Conservation (phyloP, 2,113 vertebrate species). For the Cyrtonyx montezumae region DNA sequence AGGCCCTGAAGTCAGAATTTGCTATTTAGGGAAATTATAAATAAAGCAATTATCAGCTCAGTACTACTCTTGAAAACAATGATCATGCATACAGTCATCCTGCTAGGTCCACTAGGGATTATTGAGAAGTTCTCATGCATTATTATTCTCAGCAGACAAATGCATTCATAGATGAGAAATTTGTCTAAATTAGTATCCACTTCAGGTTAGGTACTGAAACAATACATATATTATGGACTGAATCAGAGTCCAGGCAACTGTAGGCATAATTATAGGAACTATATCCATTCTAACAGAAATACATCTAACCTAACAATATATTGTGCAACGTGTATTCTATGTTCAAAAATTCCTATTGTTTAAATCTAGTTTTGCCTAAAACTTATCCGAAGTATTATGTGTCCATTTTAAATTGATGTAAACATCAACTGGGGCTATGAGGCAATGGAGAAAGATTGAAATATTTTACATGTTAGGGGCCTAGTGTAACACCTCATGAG, state of each 20-base stretch:
- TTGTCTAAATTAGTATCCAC: not conserved
- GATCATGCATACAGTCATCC: not conserved
- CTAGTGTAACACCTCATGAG: not conserved
- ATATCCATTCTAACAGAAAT: not conserved
- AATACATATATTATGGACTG: not conserved
- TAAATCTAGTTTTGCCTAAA: not conserved
- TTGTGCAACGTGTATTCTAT: not conserved
- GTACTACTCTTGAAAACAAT: not conserved
- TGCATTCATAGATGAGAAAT: not conserved
- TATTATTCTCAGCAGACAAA: not conserved
- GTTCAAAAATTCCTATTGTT: not conserved
- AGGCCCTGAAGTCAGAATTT: conserved; percentile 1
- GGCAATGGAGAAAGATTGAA: not conserved
- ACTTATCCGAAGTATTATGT: not conserved
- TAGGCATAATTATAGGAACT: not conserved
- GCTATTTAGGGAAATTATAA: conserved; percentile 58
- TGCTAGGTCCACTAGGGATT: not conserved
- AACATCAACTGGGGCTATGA: not conserved
- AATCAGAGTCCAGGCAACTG: not conserved
- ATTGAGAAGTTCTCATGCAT: not conserved
- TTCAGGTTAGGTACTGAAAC: rapidly evolving
- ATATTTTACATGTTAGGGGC: not conserved
- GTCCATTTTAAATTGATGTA: not conserved
- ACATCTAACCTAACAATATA: not conserved
- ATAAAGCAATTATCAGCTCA: conserved; percentile 18